These are phyloP conservation scores for Pachypsylla venusta DNA, from an alignment of 1,140 invertebrate species.

Conservation along the genomic window DNA sequence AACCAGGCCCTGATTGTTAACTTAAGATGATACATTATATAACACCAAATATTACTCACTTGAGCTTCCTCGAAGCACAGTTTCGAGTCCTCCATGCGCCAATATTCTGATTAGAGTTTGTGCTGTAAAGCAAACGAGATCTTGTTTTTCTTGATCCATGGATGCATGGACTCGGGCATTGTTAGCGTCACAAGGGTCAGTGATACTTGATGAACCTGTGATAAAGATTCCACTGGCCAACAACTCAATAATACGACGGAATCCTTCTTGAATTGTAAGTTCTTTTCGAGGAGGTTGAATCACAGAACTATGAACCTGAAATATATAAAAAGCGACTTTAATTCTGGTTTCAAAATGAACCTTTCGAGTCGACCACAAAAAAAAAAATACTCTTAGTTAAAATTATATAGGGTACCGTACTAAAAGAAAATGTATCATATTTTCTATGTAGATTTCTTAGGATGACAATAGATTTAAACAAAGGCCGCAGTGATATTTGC, in stretches of 20 bases:
- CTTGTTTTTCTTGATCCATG: slow-evolving; percentile 88
- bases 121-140: slow-evolving; percentile 80
- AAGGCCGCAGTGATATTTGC: too few species aligned
- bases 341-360: too few species aligned
- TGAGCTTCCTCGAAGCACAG: slow-evolving; percentile 58
- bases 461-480: too few species aligned
- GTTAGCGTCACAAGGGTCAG: slow-evolving; percentile 80
- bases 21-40: too few species aligned
- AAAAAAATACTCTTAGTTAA: slow-evolving; percentile 7
- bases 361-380: too few species aligned
- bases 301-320: slow-evolving; percentile 81
- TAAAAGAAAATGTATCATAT: too few species aligned
- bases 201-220: slow-evolving; percentile 72
- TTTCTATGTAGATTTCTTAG: too few species aligned
- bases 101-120: slow-evolving; percentile 77
- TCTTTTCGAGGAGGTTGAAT: slow-evolving; percentile 89
- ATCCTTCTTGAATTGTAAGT: slow-evolving; percentile 79
- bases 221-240: slow-evolving; percentile 87
- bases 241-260: slow-evolving; percentile 71
- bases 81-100: slow-evolving; percentile 79
- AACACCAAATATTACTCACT: slow-evolving; percentile 31
- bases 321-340: too few species aligned
- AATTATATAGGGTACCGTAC: too few species aligned
- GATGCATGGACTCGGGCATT: slow-evolving; percentile 78
- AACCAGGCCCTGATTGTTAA: too few species aligned